These are phyloP conservation scores for Silurus asotus DNA, from an alignment of 2,113 vertebrate species.

Conservation along the genomic window DNA sequence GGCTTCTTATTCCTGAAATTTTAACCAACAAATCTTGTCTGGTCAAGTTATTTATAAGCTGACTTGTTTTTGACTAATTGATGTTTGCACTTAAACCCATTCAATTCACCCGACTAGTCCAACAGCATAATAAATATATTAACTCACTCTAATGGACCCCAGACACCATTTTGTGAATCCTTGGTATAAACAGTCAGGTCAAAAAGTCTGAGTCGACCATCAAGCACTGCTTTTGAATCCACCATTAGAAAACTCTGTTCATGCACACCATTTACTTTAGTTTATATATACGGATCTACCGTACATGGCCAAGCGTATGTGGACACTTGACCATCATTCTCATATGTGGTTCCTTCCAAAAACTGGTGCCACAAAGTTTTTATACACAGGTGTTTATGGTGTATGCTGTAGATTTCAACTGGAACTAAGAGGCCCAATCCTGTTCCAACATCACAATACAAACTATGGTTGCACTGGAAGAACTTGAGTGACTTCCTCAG, in stretches of 20 bases:
- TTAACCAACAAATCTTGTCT: background rate
- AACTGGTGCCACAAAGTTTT: background rate
- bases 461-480: background rate
- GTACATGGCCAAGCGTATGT: background rate
- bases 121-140: background rate
- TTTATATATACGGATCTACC: background rate
- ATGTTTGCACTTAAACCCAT: background rate
- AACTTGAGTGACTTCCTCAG: background rate
- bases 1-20: background rate
- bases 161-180: background rate
- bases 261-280: background rate
- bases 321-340: background rate
- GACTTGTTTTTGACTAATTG: background rate
- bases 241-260: background rate
- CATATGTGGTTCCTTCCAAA: background rate
- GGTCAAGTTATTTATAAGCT: background rate
- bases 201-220: constrained; percentile 11
- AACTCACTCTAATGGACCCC: background rate
- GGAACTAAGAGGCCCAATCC: background rate
- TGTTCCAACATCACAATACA: background rate
- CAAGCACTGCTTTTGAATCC: background rate
- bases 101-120: background rate
- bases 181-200: background rate
- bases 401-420: background rate
- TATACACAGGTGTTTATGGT: background rate